Conservation (phyloP, 2,797 vertebrate species). For the Pogoniulus pusillus region DNA sequence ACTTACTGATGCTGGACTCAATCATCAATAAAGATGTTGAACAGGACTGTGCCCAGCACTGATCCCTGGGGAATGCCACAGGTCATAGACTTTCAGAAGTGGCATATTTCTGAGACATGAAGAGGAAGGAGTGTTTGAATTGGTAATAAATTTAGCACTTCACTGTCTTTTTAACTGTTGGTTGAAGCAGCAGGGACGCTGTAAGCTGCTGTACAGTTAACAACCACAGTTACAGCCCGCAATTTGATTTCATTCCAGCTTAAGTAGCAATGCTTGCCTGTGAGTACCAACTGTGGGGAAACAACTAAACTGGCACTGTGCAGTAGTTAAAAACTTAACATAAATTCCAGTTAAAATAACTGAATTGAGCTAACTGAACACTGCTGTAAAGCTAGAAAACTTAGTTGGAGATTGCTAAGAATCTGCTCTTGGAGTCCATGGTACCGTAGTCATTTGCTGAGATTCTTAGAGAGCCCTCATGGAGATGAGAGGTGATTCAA, state of each 20-base stretch:
- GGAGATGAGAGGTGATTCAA: not conserved
- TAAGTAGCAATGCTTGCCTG: not conserved
- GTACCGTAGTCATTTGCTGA: not conserved
- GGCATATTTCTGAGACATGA: not conserved
- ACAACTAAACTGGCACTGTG: not conserved
- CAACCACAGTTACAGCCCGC: not conserved
- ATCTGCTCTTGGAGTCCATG: not conserved
- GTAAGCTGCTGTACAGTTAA: not conserved
- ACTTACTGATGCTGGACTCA: too few relatives aligned
- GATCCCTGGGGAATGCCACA: too few relatives aligned
- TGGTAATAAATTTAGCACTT: not conserved
- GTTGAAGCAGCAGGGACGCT: not conserved
- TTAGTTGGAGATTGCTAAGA: not conserved
- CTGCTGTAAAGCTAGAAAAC: not conserved
- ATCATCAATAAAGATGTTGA: too few relatives aligned
- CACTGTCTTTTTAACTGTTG: not conserved
- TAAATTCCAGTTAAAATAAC: not conserved
- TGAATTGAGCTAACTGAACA: not conserved
- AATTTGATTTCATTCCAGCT: not conserved
- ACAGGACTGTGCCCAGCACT: too few relatives aligned
- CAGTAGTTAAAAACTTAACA: not conserved
- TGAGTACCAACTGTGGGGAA: not conserved
- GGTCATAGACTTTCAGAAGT: not conserved
- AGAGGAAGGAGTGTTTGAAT: not conserved
- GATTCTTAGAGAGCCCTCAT: not conserved